These are phyloP conservation scores for Catocala nupta DNA, from an alignment of 2,888 invertebrate species.

Conservation along the genomic window DNA sequence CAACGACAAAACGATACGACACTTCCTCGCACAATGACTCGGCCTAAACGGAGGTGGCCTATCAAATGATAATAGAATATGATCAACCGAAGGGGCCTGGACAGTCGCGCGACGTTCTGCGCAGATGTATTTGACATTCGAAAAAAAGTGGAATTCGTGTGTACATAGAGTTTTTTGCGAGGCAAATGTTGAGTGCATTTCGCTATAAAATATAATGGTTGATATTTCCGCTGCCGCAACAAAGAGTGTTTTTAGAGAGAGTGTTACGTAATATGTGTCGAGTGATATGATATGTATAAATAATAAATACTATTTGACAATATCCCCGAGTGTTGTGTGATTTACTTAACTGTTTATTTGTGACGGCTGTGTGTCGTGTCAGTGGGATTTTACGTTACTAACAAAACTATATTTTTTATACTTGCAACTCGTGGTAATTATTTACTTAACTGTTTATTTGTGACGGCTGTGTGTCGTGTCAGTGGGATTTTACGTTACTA, in stretches of 20 bases:
- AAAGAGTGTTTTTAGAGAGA: constrained; percentile 55
- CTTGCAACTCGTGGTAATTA: constrained; percentile 12
- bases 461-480: constrained; percentile 17
- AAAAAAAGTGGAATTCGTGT: constrained; percentile 37
- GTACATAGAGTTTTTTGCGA: constrained; percentile 27
- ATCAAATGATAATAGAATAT: constrained; percentile 82
- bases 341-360: constrained; percentile 23
- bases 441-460: constrained; percentile 23
- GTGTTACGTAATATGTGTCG: constrained; percentile 54
- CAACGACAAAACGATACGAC: constrained; percentile 58
- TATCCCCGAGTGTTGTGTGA: constrained; percentile 32
- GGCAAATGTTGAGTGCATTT: constrained; percentile 60
- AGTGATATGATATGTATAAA: constrained; percentile 53
- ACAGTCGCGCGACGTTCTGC: constrained; percentile 72
- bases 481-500: constrained; percentile 25
- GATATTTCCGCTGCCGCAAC: constrained; percentile 48
- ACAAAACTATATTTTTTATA: constrained; percentile 13
- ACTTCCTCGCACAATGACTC: constrained; percentile 71
- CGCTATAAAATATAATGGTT: constrained; percentile 67
- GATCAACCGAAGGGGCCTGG: constrained; percentile 80
- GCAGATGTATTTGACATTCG: constrained; percentile 64
- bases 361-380: constrained; percentile 17
- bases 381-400: constrained; percentile 25
- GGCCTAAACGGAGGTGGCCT: constrained; percentile 81
- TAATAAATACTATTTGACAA: constrained; percentile 36